Percentiles rank a stretch among this genome's conserved stretches.
Conservation (phyloP, 1,140 invertebrate genomes). For the Triops cancriformis region DNA sequence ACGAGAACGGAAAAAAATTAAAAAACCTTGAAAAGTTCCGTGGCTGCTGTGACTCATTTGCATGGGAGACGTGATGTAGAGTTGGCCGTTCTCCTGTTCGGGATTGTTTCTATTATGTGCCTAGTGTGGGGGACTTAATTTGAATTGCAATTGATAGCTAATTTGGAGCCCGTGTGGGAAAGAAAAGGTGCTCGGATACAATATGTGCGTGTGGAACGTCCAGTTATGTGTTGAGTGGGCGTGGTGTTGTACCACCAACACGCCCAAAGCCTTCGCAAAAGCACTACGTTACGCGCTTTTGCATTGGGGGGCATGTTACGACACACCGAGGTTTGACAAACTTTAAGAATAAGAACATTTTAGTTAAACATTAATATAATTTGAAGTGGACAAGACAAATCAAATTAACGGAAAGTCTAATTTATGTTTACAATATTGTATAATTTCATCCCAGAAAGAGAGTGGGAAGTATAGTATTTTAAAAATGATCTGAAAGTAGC, state of each 20-base stretch:
- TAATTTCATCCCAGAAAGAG: too few species aligned
- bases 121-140: neutral
- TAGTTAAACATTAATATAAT: too few species aligned
- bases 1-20: neutral
- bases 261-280: neutral
- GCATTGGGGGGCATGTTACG: neutral
- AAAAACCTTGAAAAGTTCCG: neutral
- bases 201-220: neutral
- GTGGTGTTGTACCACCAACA: neutral
- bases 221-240: neutral
- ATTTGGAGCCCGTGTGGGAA: too few species aligned
- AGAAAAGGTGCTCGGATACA: neutral
- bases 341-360: too few species aligned
- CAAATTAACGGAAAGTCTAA: neutral
- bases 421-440: too few species aligned
- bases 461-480: too few species aligned
- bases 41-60: neutral
- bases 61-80: neutral
- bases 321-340: slow-evolving; percentile 7
- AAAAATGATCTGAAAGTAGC: too few species aligned
- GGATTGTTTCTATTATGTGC: neutral
- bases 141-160: too few species aligned
- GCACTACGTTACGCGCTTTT: neutral
- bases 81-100: neutral
- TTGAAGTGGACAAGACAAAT: too few species aligned